A percentile compares a stretch with the other conserved stretches of the same genome.
Conservation (phyloP, 2,888 invertebrate genomes). For the Metopia argyrocephala region DNA sequence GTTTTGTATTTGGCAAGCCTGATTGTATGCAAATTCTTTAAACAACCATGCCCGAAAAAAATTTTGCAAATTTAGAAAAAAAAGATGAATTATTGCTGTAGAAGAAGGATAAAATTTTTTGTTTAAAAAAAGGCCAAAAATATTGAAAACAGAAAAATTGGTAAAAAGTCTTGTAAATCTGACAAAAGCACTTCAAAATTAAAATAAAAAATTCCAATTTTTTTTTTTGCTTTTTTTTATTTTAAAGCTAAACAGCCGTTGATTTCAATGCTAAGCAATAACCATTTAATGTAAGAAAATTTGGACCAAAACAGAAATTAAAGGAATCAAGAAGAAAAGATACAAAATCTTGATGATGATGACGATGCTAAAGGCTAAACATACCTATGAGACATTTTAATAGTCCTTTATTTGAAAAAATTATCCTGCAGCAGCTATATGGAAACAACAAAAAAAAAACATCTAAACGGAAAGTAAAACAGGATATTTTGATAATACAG, state of each 20-base stretch:
- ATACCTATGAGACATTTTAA: constrained; percentile 63
- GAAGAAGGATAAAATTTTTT: constrained; percentile 53
- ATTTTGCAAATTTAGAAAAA: constrained; percentile 26
- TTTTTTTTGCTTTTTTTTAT: constrained; percentile 14
- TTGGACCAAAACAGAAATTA: background rate
- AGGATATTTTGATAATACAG: constrained; percentile 57
- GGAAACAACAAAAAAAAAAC: constrained; percentile 25
- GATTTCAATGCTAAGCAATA: background rate
- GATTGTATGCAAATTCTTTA: constrained; percentile 56
- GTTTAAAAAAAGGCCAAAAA: constrained; percentile 9
- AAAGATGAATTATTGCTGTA: constrained; percentile 28
- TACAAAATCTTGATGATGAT: constrained; percentile 49
- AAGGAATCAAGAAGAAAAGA: background rate
- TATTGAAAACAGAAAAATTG: constrained; percentile 9
- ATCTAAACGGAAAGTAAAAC: constrained; percentile 45
- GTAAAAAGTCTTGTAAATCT: constrained; percentile 44
- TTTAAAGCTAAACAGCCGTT: constrained; percentile 4
- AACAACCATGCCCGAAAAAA: constrained; percentile 20
- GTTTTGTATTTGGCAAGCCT: constrained; percentile 58
- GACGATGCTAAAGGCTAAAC: constrained; percentile 58
- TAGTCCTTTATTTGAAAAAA: constrained; percentile 51
- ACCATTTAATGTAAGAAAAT: constrained; percentile 16
- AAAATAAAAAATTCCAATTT: constrained; percentile 53
- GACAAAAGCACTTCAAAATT: constrained; percentile 62
- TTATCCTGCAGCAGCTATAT: constrained; percentile 33